phyloP scores from a whole-genome alignment of 1,140 invertebrate species.

The Cydia strobilella region DNA sequence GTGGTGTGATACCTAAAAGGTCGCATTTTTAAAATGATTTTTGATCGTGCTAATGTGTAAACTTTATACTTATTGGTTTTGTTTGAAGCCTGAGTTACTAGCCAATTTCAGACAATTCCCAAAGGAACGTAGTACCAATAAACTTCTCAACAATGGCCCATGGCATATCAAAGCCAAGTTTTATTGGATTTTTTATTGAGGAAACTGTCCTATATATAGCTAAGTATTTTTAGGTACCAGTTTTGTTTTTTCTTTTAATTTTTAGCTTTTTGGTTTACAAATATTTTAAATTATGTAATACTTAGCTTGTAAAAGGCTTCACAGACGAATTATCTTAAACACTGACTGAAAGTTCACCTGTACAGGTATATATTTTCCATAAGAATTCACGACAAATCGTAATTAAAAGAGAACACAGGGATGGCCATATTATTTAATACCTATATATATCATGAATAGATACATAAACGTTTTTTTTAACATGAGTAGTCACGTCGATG shows the following conservation, averaged over 20 bases:
- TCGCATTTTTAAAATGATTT: no score
- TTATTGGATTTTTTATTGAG: slow-evolving; percentile 6
- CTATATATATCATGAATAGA: no score
- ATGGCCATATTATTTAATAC: no score
- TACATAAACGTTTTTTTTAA: no score
- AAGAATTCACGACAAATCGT: no score
- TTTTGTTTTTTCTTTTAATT: neutral
- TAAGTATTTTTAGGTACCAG: neutral
- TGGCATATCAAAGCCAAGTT: neutral
- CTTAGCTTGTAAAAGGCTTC: no score
- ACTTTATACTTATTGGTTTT: neutral
- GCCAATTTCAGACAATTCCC: neutral
- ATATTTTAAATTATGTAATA: neutral
- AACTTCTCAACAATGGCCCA: neutral
- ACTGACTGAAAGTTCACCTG: no score
- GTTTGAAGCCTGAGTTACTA: neutral
- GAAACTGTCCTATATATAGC: neutral
- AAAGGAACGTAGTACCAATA: neutral
- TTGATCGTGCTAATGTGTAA: neutral
- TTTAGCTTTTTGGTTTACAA: neutral
- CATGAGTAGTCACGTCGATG: no score
- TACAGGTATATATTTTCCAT: no score
- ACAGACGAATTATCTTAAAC: no score
- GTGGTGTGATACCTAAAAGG: no score
- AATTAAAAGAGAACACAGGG: no score